Evolutionary conservation across 2,113 vertebrate genomes (phyloP).

Genomic region (Tricholaema leucomelas): DNA sequence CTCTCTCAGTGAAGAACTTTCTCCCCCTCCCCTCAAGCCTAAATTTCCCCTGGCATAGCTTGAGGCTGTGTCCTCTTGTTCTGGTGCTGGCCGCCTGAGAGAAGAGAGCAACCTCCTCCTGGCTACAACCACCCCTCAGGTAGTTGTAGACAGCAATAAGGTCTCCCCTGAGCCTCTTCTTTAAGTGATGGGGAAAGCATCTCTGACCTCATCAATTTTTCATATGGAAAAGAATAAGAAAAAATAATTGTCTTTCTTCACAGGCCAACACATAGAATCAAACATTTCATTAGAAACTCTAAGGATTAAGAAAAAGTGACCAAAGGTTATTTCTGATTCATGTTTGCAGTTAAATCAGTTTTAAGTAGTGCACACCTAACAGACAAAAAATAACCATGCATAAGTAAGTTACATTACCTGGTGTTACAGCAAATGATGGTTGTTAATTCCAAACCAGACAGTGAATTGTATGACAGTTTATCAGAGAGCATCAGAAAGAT

Average conservation of each 20-base stretch:
- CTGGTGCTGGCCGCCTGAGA: no score
- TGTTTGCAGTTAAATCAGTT: neutral
- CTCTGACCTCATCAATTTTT: neutral
- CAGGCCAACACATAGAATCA: neutral
- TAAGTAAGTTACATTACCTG: neutral
- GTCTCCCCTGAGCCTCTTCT: no score
- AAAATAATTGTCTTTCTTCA: neutral
- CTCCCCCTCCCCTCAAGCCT: no score
- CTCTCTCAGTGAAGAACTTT: no score
- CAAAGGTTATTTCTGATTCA: neutral
- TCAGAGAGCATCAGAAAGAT: rapidly evolving
- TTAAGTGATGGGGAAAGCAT: neutral
- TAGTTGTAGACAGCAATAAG: no score
- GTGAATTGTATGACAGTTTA: neutral
- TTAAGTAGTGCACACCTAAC: neutral
- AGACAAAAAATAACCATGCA: neutral
- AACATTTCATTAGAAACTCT: neutral
- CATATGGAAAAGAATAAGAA: neutral
- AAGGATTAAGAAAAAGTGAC: neutral
- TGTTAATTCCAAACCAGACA: neutral
- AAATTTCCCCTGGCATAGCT: no score
- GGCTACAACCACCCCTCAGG: no score
- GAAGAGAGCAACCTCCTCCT: no score
- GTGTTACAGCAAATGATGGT: neutral
- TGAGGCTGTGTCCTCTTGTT: no score